Conservation (phyloP, 2,113 vertebrate genomes). For the Rhombomys opimus region DNA sequence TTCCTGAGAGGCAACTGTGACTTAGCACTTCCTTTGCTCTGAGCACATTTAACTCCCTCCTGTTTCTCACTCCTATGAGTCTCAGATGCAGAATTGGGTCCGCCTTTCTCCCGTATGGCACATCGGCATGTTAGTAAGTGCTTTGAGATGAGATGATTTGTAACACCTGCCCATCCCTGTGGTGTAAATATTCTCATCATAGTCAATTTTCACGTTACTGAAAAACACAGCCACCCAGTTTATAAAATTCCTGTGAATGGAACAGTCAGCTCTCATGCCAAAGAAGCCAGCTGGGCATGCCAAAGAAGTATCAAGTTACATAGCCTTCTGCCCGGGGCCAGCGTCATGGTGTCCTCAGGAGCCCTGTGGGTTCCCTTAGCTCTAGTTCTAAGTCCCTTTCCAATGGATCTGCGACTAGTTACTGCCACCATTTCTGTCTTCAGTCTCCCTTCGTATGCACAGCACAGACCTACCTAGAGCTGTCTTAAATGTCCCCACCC, state of each 20-base stretch:
- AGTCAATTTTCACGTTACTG: background rate
- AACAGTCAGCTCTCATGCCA: background rate
- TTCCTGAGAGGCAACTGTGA: background rate
- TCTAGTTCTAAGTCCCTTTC: background rate
- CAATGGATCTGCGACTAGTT: background rate
- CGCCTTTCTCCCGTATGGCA: background rate
- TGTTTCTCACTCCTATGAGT: background rate
- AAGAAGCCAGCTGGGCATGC: background rate
- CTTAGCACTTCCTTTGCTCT: background rate
- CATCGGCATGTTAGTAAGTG: background rate
- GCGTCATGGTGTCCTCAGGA: background rate
- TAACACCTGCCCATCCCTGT: conserved; percentile 1
- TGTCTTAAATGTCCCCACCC: background rate
- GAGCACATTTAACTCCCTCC: background rate
- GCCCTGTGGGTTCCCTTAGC: background rate
- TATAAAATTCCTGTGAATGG: background rate
- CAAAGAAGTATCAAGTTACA: background rate
- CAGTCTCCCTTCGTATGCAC: background rate
- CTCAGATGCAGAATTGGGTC: background rate
- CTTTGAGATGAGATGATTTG: background rate
- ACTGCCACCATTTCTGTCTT: background rate
- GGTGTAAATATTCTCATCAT: background rate
- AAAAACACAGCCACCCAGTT: background rate
- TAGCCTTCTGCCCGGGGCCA: background rate
- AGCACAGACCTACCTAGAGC: background rate